Conservation (phyloP, 2,113 vertebrate genomes). For the Donacobius atricapilla region DNA sequence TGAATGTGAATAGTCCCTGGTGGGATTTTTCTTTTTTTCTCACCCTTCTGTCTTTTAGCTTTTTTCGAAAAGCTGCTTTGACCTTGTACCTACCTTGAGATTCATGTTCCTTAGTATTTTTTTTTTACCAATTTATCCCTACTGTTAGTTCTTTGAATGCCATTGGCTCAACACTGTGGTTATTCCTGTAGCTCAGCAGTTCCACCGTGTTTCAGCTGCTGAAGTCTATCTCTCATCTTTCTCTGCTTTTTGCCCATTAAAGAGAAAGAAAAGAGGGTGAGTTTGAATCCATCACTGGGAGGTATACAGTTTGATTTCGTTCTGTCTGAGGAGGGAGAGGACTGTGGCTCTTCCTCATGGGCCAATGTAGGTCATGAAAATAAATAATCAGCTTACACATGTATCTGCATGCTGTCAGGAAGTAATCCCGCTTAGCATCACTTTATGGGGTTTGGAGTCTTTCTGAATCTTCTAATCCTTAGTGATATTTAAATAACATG, state of each 20-base stretch:
- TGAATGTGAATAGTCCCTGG: not conserved
- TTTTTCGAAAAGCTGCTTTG: constrained; percentile 39
- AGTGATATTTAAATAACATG: constrained; percentile 57
- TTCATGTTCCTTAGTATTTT: constrained; percentile 10
- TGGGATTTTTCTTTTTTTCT: not conserved
- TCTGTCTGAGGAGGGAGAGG: not conserved
- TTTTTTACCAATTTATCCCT: not conserved
- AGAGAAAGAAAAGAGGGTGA: not conserved
- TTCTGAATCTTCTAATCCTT: constrained; percentile 56
- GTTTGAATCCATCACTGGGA: not conserved
- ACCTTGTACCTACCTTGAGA: constrained; percentile 65
- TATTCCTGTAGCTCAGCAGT: constrained; percentile 63
- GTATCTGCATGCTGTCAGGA: constrained; percentile 49
- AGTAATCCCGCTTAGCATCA: constrained; percentile 71
- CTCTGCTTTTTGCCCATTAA: not conserved
- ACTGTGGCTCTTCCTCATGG: constrained; percentile 28
- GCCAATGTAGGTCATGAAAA: constrained; percentile 64
- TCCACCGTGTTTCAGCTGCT: constrained; percentile 37
- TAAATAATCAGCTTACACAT: constrained; percentile 65
- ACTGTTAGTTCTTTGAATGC: constrained; percentile 61
- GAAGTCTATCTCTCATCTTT: constrained; percentile 15
- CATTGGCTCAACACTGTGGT: constrained; percentile 32
- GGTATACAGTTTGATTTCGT: constrained; percentile 34
- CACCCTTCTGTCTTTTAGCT: not conserved
- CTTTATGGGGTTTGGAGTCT: constrained; percentile 61